phyloP scores from a whole-genome alignment of 2,888 invertebrate genomes.

The Scaptomyza caliginosa region DNA sequence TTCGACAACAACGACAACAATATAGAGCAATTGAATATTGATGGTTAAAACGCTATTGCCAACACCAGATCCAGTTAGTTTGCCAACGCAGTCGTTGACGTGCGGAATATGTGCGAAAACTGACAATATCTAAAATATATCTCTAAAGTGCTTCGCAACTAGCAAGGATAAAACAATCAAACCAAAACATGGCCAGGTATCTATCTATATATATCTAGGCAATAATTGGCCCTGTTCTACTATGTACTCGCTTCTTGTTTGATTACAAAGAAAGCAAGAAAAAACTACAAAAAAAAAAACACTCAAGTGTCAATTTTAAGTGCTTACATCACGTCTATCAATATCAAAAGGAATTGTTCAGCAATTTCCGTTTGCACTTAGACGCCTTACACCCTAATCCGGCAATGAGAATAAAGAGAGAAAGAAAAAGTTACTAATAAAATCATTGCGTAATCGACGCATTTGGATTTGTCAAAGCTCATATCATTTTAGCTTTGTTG shows the following conservation, averaged over 20 bases:
- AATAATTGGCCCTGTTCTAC: conserved; percentile 15
- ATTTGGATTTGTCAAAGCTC: conserved; percentile 47
- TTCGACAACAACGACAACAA: conserved; percentile 27
- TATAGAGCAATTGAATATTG: conserved; percentile 64
- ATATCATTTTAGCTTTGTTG: conserved; percentile 20
- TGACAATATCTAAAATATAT: conserved; percentile 2
- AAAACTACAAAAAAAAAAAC: no score
- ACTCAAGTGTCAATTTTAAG: conserved; percentile 24
- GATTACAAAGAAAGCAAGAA: no score
- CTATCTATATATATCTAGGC: conserved; percentile 19
- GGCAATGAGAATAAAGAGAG: not conserved
- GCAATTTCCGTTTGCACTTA: conserved; percentile 36
- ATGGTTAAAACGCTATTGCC: conserved; percentile 69
- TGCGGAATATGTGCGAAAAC: conserved; percentile 60
- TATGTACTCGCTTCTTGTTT: conserved; percentile 7
- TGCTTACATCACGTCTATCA: conserved; percentile 42
- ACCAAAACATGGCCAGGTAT: conserved; percentile 48
- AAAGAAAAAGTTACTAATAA: not conserved
- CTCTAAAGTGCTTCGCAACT: conserved; percentile 9
- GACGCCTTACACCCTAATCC: conserved; percentile 6
- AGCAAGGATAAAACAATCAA: conserved; percentile 26
- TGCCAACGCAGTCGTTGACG: conserved; percentile 54
- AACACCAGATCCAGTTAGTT: conserved; percentile 62
- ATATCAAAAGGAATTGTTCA: conserved; percentile 8
- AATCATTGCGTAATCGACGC: conserved; percentile 54